Conservation (phyloP, 2,113 vertebrate genomes). For the Sakesphorus luctuosus region DNA sequence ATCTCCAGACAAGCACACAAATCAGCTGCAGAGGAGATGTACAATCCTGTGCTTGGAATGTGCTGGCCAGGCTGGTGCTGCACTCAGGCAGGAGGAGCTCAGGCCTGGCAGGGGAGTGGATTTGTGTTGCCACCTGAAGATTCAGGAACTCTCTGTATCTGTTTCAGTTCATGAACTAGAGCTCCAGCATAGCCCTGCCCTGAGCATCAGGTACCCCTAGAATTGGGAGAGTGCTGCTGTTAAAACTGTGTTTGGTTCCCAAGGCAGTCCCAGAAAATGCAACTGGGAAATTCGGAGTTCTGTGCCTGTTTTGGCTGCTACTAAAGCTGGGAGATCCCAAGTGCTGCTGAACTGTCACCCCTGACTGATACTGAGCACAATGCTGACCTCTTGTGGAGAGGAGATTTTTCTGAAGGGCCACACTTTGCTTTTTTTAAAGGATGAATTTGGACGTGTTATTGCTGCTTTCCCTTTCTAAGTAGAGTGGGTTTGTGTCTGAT, state of each 20-base stretch:
- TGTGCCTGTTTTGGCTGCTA: background rate
- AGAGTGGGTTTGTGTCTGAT: background rate
- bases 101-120: background rate
- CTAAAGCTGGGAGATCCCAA: rapidly evolving
- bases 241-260: background rate
- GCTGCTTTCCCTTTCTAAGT: background rate
- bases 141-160: rapidly evolving
- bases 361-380: background rate
- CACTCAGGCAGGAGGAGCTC: background rate
- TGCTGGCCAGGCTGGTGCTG: background rate
- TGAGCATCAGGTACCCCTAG: background rate
- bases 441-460: background rate
- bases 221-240: background rate
- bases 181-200: background rate
- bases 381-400: constrained; percentile 51
- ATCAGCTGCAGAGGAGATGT: background rate
- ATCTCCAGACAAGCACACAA: background rate
- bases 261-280: background rate
- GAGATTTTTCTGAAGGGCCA: background rate
- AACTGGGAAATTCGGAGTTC: background rate
- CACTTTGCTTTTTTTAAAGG: background rate
- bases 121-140: background rate
- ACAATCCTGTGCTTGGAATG: background rate
- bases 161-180: background rate
- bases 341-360: background rate